Evolutionary conservation across 2,113 vertebrate species (phyloP).

Genomic region (Sinocyclocheilus anophthalmus): DNA sequence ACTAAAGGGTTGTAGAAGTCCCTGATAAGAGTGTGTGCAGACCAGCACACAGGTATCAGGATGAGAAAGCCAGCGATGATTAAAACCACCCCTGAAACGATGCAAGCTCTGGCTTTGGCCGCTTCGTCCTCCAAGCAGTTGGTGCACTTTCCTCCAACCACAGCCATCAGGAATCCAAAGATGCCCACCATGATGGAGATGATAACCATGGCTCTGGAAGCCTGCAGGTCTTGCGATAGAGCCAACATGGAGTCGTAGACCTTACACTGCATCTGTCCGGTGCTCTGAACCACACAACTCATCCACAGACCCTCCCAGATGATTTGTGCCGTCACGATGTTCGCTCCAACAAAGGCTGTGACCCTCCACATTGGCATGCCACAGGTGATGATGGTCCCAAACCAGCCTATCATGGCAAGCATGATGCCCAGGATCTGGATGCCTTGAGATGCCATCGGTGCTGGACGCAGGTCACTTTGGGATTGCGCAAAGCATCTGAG

Average conservation of each 20-base stretch:
- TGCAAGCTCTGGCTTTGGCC: conserved; percentile 76
- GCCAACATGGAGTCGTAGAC: conserved; percentile 78
- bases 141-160: conserved; percentile 78
- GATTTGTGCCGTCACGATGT: conserved; percentile 76
- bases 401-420: conserved; percentile 74
- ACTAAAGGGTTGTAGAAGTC: conserved; percentile 79
- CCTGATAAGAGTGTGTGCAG: conserved; percentile 72
- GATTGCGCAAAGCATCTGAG: conserved; percentile 37
- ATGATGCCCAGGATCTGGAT: conserved; percentile 77
- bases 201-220: conserved; percentile 76
- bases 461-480: conserved; percentile 15
- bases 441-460: conserved; percentile 74
- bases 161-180: conserved; percentile 72
- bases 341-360: conserved; percentile 74
- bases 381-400: conserved; percentile 74
- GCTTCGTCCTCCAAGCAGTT: conserved; percentile 78
- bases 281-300: conserved; percentile 80
- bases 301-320: conserved; percentile 82
- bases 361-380: conserved; percentile 80
- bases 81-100: conserved; percentile 74
- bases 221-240: conserved; percentile 75
- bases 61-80: conserved; percentile 70
- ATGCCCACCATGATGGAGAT: conserved; percentile 74
- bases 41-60: conserved; percentile 78
- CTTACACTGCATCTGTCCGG: conserved; percentile 81